These are phyloP conservation scores for Athene noctua DNA, from an alignment of 2,113 vertebrate genomes.

Conservation along the genomic window DNA sequence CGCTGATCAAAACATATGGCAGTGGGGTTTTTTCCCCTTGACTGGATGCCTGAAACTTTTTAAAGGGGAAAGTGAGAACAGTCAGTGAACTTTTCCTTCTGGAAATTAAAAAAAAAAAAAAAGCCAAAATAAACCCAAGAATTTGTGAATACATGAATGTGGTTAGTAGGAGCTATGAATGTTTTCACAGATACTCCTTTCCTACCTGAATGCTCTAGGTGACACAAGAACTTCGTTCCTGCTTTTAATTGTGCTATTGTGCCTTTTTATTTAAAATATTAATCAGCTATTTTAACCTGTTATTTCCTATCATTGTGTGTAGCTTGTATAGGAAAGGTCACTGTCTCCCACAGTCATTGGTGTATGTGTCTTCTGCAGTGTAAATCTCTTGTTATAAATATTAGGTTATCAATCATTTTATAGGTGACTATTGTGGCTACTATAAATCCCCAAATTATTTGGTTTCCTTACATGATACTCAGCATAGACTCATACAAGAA, in stretches of 20 bases:
- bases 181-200: not conserved
- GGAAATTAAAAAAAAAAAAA: not conserved
- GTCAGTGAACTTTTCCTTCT: not conserved
- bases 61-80: not conserved
- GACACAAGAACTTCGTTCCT: not conserved
- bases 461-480: not conserved
- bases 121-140: not conserved
- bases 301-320: not conserved
- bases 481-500: not conserved
- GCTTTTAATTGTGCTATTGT: not conserved
- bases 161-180: not conserved
- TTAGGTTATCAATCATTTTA: not conserved
- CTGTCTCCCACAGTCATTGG: not conserved
- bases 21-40: not conserved
- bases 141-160: not conserved
- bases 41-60: constrained; percentile 6
- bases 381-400: not conserved
- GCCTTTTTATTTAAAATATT: not conserved
- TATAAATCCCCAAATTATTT: not conserved
- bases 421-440: not conserved
- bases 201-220: not conserved
- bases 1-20: constrained; percentile 3
- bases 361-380: not conserved
- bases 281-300: not conserved
- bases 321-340: not conserved